These are phyloP conservation scores for Erpetoichthys calabaricus DNA, from an alignment of 2,797 vertebrate genomes.

Conservation along the genomic window DNA sequence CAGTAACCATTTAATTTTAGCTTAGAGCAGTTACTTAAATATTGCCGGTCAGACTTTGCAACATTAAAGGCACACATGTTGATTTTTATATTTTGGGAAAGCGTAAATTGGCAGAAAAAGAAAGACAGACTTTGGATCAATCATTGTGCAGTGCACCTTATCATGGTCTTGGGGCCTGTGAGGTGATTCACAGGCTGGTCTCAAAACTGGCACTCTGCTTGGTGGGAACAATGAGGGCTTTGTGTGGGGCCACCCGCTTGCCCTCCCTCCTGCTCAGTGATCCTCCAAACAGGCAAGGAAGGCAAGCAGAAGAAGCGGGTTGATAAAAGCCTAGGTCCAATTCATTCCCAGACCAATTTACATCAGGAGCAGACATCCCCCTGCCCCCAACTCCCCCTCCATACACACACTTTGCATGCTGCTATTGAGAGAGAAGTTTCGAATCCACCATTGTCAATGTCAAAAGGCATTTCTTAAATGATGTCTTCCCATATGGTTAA, in stretches of 20 bases:
- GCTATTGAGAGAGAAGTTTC: conserved; percentile 51
- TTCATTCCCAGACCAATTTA: conserved; percentile 72
- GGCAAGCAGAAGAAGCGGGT: conserved; percentile 47
- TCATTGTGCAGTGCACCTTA: conserved; percentile 12
- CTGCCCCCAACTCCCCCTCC: conserved; percentile 25
- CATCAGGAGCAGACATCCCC: conserved; percentile 72
- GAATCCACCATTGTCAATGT: not conserved
- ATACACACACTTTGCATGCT: conserved; percentile 36
- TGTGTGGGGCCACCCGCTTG: conserved; percentile 36
- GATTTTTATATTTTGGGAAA: too few relatives aligned
- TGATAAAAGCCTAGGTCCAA: conserved; percentile 30
- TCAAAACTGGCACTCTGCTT: conserved; percentile 44
- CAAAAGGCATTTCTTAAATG: too few relatives aligned
- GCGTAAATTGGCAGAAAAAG: too few relatives aligned
- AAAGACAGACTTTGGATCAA: not conserved
- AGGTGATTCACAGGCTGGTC: conserved; percentile 40
- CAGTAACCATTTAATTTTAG: too few relatives aligned
- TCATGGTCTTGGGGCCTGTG: conserved; percentile 5
- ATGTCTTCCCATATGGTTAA: too few relatives aligned
- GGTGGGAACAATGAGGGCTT: conserved; percentile 62
- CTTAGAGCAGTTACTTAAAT: too few relatives aligned
- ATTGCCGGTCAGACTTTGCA: too few relatives aligned
- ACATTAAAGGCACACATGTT: too few relatives aligned
- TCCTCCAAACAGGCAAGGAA: conserved; percentile 21
- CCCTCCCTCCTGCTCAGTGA: conserved; percentile 18